Evolutionary conservation across 2,797 vertebrate genomes (phyloP), one percentile per base, ranked within the genome.

Genomic region (Simalia tracyae): DNA sequence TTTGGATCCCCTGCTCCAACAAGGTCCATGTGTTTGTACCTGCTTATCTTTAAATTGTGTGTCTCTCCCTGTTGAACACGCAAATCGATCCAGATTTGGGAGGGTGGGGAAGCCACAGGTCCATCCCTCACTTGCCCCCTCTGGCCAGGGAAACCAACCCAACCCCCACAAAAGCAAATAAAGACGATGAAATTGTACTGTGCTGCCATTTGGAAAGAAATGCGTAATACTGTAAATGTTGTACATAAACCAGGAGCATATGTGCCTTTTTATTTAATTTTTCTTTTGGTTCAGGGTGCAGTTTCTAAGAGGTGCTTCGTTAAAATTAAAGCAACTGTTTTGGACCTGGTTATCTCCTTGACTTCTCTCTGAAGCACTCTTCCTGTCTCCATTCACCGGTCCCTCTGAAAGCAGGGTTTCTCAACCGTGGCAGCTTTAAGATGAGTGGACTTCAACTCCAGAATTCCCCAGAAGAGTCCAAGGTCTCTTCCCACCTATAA

Each of bases 291-390:
- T 42, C 94, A 94, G 88, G 91, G 88, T 5, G 14, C 5, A 61
- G 11, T 26, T 90, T 93, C 50, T 87, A 57, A 92, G 89, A 91
- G 46, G 84, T 93, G 90, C 87, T 76, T 93, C 0, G 0, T 64
- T 90, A 46, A 84, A 56, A 96, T 96, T 97, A 96, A 97, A 96
- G 76, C 93, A 31, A 93, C 93, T 90, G 91, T 95, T 95, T 95
- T 93, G 86, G 91, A 95, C 84, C 1, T 31, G 24, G 36, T 42
- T 24, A 86, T 56, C 50, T 26, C 26, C 1, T 15, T 22, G 10
- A 6, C 6, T 60, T 86, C 46, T 88, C 42, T 46, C 42, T 8
- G 8, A 2, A 3, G 8, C 22, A 64, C 1, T 24, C 28, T n/a
- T 31, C 1, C 11, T 54, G 60, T 36, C 14, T 56, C 54, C 46